A percentile compares a stretch with the other conserved stretches of the same genome.
phyloP scores from a whole-genome alignment of 2,888 invertebrate genomes.

The Drosophila percnosoma region DNA sequence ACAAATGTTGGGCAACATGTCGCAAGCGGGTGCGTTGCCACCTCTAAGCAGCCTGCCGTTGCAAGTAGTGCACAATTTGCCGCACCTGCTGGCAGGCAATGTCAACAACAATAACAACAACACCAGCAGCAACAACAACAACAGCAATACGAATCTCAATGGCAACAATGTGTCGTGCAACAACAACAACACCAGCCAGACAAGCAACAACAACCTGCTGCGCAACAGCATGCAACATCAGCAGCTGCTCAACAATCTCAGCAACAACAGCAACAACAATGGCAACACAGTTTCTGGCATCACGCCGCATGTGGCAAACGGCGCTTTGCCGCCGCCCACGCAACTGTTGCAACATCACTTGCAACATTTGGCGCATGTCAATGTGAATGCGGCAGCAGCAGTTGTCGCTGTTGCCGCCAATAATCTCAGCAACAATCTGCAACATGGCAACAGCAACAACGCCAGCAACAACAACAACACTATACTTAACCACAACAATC shows the following conservation, averaged over 20 bases:
- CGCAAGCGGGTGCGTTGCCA: constrained; percentile 79
- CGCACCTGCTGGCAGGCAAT: constrained; percentile 79
- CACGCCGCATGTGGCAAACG: constrained; percentile 51
- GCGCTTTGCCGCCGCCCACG: constrained; percentile 82
- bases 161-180: constrained; percentile 47
- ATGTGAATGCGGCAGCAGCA: constrained; percentile 77
- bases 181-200: constrained; percentile 38
- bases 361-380: constrained; percentile 84
- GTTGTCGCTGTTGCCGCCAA: constrained; percentile 79
- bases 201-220: constrained; percentile 59
- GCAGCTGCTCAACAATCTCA: constrained; percentile 56
- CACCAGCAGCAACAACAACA: constrained; percentile 15
- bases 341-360: constrained; percentile 84
- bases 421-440: constrained; percentile 64
- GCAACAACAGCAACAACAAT: constrained; percentile 68
- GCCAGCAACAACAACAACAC: constrained; percentile 60
- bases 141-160: constrained; percentile 49
- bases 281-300: constrained; percentile 56
- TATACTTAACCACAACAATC: constrained; percentile 72
- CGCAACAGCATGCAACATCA: constrained; percentile 81
- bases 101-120: constrained; percentile 38
- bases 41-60: constrained; percentile 83
- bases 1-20: constrained; percentile 81
- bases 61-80: constrained; percentile 84
- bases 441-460: constrained; percentile 42